These are phyloP conservation scores for Homalodisca vitripennis DNA, from an alignment of 1,140 invertebrate genomes.

Conservation along the genomic window DNA sequence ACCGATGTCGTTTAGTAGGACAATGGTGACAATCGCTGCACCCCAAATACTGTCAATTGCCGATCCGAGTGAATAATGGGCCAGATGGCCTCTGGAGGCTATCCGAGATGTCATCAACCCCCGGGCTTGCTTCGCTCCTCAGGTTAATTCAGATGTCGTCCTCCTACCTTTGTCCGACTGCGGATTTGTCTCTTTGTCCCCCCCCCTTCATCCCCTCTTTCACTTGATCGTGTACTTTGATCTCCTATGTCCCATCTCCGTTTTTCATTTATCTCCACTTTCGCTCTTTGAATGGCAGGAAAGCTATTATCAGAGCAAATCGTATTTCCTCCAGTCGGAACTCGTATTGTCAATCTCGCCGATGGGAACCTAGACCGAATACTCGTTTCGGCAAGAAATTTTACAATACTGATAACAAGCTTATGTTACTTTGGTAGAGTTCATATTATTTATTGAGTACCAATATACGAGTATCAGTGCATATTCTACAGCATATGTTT, in stretches of 20 bases:
- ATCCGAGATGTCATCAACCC: constrained; percentile 4
- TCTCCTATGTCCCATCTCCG: background rate
- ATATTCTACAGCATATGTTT: no score
- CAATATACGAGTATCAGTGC: no score
- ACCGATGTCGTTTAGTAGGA: background rate
- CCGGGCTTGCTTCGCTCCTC: background rate
- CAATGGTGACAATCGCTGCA: constrained; percentile 13
- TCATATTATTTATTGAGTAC: no score
- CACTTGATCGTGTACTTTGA: background rate
- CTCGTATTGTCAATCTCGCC: no score
- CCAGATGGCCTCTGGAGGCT: background rate
- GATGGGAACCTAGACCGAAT: no score
- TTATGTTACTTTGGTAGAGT: no score
- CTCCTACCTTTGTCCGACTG: background rate
- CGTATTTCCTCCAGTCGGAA: no score
- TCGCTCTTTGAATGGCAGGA: background rate
- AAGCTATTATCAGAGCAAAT: background rate
- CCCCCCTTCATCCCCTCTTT: no score
- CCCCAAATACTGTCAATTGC: constrained; percentile 14
- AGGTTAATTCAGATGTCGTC: background rate
- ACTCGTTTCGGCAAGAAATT: no score
- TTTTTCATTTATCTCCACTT: background rate
- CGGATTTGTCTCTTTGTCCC: background rate
- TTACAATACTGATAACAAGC: no score
- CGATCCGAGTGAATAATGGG: constrained; percentile 12